Conservation (phyloP, 2,888 invertebrate genomes). For the Xestobium rufovillosum region DNA sequence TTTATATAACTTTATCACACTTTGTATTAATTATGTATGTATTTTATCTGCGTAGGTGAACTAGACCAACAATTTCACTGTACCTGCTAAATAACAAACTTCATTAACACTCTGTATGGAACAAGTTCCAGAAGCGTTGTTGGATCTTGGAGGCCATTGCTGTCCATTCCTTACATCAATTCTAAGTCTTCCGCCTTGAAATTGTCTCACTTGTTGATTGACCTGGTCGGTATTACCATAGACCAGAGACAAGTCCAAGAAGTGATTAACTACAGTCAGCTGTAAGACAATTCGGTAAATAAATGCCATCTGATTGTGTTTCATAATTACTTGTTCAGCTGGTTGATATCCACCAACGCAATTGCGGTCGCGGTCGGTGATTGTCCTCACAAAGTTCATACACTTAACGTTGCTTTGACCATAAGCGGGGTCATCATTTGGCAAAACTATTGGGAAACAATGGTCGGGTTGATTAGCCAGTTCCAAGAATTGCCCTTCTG, state of each 20-base stretch:
- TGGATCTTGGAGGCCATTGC: conserved; percentile 64
- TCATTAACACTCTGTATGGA: conserved; percentile 52
- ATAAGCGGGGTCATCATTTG: conserved; percentile 51
- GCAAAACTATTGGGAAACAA: conserved; percentile 51
- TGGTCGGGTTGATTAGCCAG: conserved; percentile 42
- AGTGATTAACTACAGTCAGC: conserved; percentile 63
- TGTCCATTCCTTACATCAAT: conserved; percentile 55
- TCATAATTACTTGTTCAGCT: conserved; percentile 60
- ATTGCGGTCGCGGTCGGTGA: conserved; percentile 57
- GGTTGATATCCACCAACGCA: conserved; percentile 56
- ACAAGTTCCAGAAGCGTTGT: conserved; percentile 64
- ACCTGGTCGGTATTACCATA: conserved; percentile 68
- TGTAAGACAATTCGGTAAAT: conserved; percentile 32
- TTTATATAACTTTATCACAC: too few species aligned
- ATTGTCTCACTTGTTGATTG: conserved; percentile 58
- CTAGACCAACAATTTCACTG: conserved; percentile 25
- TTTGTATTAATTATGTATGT: too few species aligned
- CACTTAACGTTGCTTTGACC: conserved; percentile 51
- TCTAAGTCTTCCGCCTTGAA: conserved; percentile 61
- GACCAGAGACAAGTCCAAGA: conserved; percentile 69
- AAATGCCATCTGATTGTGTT: not conserved
- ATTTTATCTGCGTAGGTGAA: too few species aligned
- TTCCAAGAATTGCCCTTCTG: conserved; percentile 48
- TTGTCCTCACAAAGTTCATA: conserved; percentile 66
- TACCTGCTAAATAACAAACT: conserved; percentile 71